A percentile compares a stretch with the other conserved stretches of the same genome.
Conservation (phyloP, 2,797 vertebrate genomes). For the Rhyacichthys aspro region DNA sequence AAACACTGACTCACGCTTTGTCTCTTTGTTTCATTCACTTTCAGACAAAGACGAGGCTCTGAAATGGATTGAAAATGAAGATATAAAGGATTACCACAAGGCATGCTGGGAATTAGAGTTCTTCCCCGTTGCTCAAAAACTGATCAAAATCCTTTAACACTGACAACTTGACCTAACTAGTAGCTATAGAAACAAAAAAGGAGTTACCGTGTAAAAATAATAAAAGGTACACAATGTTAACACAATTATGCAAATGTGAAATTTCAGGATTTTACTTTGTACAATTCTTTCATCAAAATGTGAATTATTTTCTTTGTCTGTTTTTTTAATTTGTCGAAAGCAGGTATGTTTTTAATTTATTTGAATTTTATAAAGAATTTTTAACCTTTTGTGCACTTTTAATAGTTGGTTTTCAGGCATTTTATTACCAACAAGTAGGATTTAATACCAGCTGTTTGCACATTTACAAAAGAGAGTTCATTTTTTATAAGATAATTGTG, state of each 20-base stretch:
- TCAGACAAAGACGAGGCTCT: constrained; percentile 84
- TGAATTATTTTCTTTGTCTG: background rate
- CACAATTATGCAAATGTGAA: background rate
- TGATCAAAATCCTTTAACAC: constrained; percentile 79
- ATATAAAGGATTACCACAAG: constrained; percentile 79
- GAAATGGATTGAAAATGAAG: constrained; percentile 75
- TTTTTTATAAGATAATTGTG: constrained; percentile 1
- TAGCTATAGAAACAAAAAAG: background rate
- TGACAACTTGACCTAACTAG: constrained; percentile 16
- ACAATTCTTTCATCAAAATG: no score
- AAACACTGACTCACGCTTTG: background rate
- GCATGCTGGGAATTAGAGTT: constrained; percentile 92
- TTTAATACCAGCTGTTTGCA: constrained; percentile 41
- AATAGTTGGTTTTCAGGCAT: constrained; percentile 2
- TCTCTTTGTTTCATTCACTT: constrained; percentile 3
- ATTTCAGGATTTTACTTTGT: background rate
- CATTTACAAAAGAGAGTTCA: constrained; percentile 20
- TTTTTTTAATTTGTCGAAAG: background rate
- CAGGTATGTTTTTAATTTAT: constrained; percentile 4
- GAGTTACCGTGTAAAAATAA: background rate
- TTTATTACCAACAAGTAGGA: constrained; percentile 12
- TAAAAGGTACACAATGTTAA: no score
- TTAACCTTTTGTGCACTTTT: constrained; percentile 46
- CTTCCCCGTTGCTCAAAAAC: constrained; percentile 87
- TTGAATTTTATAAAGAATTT: background rate